phyloP scores from a whole-genome alignment of 2,113 vertebrate genomes.

The Gopherus evgoodei region DNA sequence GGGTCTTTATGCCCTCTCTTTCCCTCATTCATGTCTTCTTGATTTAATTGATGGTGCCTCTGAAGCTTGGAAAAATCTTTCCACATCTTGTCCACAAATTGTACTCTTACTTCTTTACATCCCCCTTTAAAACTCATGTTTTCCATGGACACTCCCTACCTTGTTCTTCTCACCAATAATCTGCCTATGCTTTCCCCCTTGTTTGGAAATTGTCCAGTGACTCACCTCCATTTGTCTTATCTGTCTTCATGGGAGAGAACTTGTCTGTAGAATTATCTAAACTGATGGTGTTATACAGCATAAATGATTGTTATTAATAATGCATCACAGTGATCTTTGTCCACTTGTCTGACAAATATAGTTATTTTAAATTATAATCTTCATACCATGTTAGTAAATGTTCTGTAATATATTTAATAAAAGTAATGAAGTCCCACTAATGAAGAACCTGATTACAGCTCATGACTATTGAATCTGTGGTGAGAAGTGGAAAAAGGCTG shows the following conservation, averaged over 20 bases:
- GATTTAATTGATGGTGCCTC: neutral
- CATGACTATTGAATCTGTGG: constrained; percentile 9
- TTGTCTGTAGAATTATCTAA: neutral
- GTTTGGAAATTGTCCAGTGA: neutral
- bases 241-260: neutral
- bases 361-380: constrained; percentile 52
- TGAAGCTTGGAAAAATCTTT: neutral
- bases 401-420: neutral
- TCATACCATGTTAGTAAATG: constrained; percentile 21
- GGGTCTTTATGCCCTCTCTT: too few relatives aligned
- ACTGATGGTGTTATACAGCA: neutral
- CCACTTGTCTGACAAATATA: constrained; percentile 19
- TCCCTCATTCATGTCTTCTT: too few relatives aligned
- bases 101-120: neutral
- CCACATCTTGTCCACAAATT: neutral
- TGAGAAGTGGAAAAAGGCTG: constrained; percentile 15
- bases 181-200: neutral
- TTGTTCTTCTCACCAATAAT: neutral
- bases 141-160: neutral
- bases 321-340: neutral
- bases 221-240: neutral
- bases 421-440: constrained; percentile 15
- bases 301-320: constrained; percentile 46
- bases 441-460: neutral
- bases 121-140: neutral